Evolutionary conservation across 2,888 invertebrate genomes (phyloP).

Genomic region (Torymus texanus): DNA sequence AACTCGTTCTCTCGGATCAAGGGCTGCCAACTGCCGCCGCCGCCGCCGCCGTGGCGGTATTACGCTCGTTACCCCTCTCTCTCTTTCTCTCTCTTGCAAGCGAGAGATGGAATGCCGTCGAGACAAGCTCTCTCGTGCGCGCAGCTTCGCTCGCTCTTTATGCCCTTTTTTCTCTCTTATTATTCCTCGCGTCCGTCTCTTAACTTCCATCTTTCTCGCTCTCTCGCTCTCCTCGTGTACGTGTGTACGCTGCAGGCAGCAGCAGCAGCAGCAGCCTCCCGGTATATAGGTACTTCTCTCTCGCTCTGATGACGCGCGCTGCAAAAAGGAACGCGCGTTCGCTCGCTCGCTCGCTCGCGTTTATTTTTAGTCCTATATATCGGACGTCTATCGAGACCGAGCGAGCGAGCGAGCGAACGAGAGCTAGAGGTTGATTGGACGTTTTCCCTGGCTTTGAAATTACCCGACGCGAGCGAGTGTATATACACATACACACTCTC

Average conservation of each 20-base stretch:
- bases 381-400: conserved; percentile 43
- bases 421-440: conserved; percentile 49
- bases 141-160: conserved; percentile 47
- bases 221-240: background rate
- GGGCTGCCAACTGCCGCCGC: conserved; percentile 56
- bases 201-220: conserved; percentile 48
- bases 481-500: background rate
- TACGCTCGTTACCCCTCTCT: conserved; percentile 50
- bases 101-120: conserved; percentile 59
- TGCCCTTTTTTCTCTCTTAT: conserved; percentile 51
- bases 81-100: conserved; percentile 31
- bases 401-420: background rate
- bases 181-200: conserved; percentile 52
- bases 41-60: conserved; percentile 31
- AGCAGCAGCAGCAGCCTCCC: no score
- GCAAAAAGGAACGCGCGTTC: conserved; percentile 40
- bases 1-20: conserved; percentile 55
- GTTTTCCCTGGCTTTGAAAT: conserved; percentile 57
- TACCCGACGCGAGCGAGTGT: conserved; percentile 36
- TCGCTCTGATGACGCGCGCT: conserved; percentile 49
- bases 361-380: conserved; percentile 56
- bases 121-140: conserved; percentile 53
- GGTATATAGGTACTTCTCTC: background rate
- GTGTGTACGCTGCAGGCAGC: no score
- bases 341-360: conserved; percentile 41